Evolutionary conservation across 1,140 invertebrate species (phyloP), one percentile per base, ranked within the genome.

Genomic region (Drosophila simulans): DNA sequence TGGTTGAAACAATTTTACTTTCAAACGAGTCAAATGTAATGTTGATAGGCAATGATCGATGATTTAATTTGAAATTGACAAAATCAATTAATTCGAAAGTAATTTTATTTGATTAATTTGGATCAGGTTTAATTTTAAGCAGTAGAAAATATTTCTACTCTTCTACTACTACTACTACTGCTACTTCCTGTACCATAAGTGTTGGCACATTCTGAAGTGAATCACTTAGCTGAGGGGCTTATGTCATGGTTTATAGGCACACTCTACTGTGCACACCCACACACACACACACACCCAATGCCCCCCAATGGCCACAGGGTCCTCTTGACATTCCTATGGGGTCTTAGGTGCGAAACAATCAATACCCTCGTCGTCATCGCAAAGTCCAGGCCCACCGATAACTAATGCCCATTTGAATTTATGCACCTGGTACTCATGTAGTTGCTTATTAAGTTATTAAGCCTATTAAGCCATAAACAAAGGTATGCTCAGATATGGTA

Each of bases 331-430:
- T 37, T 27, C 49, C 2, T 31, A 31, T 1, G 35, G 42, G 42
- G 12, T n/a, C n/a, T 48, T 20, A 25, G 53, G 65, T 69, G 64
- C 45, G 20, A 31, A 43, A 17, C 71, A 63, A 80, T 80, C 71
- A 49, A 65, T 25, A 40, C 52, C 35, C 27, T 12, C 42, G 12
- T 37, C 48, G 59, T 60, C 71, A 37, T 77, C 56, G 49, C 77
- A 46, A 81, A 81, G 81, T 73, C 64, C 66, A 79, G 52, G 27
- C 43, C 45, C 51, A 58, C 42, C 55, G 81, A 84, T 84, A 85
- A 81, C 66, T 85, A 69, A 65, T 77, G 76, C 60, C 60, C 51
- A 65, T 77, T 77, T 80, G 22, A 42, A 48, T 79, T 66, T 60
- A 62, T 35, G 34, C 12, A 15, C 13, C n/a, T 10, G 3, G 4